Evolutionary conservation across 2,888 invertebrate genomes (phyloP), one percentile per base, ranked within the genome.

Genomic region (Leptothorax acervorum): DNA sequence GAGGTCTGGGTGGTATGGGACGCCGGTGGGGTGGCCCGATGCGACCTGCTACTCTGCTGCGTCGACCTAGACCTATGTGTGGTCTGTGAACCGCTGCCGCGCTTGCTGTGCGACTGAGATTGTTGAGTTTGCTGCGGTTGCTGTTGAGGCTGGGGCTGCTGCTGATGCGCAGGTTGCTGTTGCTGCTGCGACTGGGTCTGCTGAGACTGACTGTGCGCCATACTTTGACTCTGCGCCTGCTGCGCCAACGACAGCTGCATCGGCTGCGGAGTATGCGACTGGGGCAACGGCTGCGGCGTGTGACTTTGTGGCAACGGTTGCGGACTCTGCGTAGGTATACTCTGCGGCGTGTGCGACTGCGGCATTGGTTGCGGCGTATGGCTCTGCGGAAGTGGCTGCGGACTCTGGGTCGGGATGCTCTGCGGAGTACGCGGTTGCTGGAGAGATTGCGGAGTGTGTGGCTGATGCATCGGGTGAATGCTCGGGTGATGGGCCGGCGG

Each of bases 321-420:
- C 2, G 95, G 94, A 73, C 93, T 93, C 45, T 94, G 94, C 18
- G 92, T 92, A 1, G 94, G 91, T 85, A 94, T 92, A n/a, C 91
- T 93, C 60, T 94, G 94, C 0, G 94, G 92, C 3, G 93, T 93
- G 51, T 94, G 95, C 39, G 93, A 93, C 60, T 94, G 94, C 5
- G 92, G 93, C 82, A 93, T 87, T 79, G 93, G 92, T 82, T 94
- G 92, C 70, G 93, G 91, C 23, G 91, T 89, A 31, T 91, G 87
- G 93, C 95, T 95, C 84, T 95, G 95, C 1, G 95, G 95, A 91
- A 96, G 95, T 8, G 95, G 94, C 53, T 94, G 94, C 0, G 95
- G 94, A 74, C 93, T 93, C 23, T 93, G 94, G 0, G 93, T 94
- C 12, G 93, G 91, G 78, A 94, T 91, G 74, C 92, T 93, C 74